Evolutionary conservation across 2,113 vertebrate genomes (phyloP), one percentile per base, ranked within the genome.

Genomic region (Chionomys nivalis): DNA sequence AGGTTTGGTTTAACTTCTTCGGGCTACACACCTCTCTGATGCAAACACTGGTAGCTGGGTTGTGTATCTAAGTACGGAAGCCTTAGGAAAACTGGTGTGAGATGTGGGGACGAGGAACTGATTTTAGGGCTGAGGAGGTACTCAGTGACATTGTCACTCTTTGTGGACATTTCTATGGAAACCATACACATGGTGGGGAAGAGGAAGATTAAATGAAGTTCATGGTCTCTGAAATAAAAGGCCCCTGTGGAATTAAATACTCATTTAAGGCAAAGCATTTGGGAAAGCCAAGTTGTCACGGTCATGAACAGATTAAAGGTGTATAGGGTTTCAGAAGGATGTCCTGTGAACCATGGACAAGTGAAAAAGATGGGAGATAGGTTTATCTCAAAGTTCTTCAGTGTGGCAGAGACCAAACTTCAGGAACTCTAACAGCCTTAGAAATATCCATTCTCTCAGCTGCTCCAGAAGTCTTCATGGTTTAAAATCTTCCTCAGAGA

Each of bases 1-100:
- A 85, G 42, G 63, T 90, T 89, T 97, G 28, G 52, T 72, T 91
- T 88, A 47, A 39, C 2, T 90, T 94, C 68, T 87, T 78, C 87
- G 87, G 31, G 26, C 78, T 90, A 21, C 66, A 78, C 39, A 90
- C 23, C 10, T 79, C 23, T 39, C 4, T 3, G 68, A 9, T 70
- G 33, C 21, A 90, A 65, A 83, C 83, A 87, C 49, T 19, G 2
- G 33, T 91, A n/a, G 6, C 47, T 81, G 26, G 9, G 31, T 58
- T 70, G 79, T 76, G 21, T 14, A 70, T 82, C 49, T 72, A 61
- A 52, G 26, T 26, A 52, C 61, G 26, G 5, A 23, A 85, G 12
- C 6, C n/a, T 87, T 73, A 63, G 76, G 52, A 52, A 52, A 47
- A 91, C 23, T 7, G 3, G 47, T 26, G 7, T 42, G 36, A 47